Percentiles rank a stretch among this genome's conserved stretches.
Evolutionary conservation across 2,888 invertebrate genomes (phyloP).

Genomic region (Ceriagrion tenellum): DNA sequence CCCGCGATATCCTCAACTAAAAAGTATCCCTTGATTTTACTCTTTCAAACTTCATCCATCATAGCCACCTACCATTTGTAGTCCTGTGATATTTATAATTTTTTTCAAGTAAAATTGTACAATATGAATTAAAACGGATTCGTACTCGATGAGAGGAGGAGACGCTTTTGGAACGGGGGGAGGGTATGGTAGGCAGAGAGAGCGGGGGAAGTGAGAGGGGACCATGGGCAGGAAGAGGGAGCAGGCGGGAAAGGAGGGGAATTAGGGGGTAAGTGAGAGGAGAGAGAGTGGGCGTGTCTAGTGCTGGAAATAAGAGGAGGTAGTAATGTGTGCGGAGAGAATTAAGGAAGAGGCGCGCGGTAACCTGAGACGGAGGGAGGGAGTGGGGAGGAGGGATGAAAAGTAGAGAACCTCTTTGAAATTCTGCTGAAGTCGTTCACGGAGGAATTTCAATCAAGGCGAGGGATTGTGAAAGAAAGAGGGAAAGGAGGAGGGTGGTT

Average conservation of each 20-base stretch:
- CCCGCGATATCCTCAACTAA: no score
- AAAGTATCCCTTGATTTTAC: no score
- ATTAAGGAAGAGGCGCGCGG: background rate
- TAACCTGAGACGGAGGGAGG: conserved; percentile 25
- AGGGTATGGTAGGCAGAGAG: background rate
- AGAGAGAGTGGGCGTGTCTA: background rate
- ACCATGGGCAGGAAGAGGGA: background rate
- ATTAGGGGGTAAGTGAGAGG: background rate
- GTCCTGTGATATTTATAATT: no score
- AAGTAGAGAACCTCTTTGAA: conserved; percentile 42
- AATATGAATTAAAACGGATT: no score
- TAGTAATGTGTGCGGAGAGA: conserved; percentile 37
- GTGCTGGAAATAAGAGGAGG: conserved; percentile 6
- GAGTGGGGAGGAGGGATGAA: background rate
- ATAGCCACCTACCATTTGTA: no score
- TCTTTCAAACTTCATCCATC: no score
- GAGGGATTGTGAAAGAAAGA: background rate
- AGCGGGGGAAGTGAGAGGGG: background rate
- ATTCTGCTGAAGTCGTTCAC: conserved; percentile 43
- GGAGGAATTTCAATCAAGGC: conserved; percentile 63
- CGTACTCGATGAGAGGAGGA: no score
- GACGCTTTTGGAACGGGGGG: background rate
- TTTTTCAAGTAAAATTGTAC: no score
- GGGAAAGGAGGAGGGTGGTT: background rate
- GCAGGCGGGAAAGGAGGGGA: background rate